Conservation (phyloP, 37 sponge, comb jelly and placozoan species). For the Geodia barretti region DNA sequence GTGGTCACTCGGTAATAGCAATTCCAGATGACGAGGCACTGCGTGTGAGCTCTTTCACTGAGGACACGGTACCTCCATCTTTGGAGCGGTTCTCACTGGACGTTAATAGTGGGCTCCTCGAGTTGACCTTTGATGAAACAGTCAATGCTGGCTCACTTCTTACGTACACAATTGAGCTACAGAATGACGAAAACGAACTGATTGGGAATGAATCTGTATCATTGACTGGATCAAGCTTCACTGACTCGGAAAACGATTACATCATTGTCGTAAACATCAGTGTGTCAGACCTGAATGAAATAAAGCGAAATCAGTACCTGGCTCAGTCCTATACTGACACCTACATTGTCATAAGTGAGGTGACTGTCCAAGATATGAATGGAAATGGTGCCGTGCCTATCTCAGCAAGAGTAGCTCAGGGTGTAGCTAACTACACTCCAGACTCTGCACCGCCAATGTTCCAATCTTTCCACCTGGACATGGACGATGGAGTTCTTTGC, state of each 20-base stretch:
- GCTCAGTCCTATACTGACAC: slow-evolving; percentile 67
- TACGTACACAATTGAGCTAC: slow-evolving; percentile 44
- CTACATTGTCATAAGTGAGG: slow-evolving; percentile 35
- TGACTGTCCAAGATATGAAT: slow-evolving; percentile 73
- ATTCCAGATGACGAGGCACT: slow-evolving; percentile 18
- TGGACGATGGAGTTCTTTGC: slow-evolving; percentile 63
- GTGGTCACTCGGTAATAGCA: slow-evolving; percentile 44
- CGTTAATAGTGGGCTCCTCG: slow-evolving; percentile 59
- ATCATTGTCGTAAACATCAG: slow-evolving; percentile 55
- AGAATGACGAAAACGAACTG: background rate
- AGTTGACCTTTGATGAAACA: slow-evolving; percentile 80
- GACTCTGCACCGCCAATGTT: slow-evolving; percentile 66
- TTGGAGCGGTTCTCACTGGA: slow-evolving; percentile 63
- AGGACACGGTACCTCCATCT: slow-evolving; percentile 48
- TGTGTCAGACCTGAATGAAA: slow-evolving; percentile 71
- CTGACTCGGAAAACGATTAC: slow-evolving; percentile 58
- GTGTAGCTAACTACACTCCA: slow-evolving; percentile 27
- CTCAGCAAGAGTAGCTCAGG: background rate
- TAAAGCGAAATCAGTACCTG: slow-evolving; percentile 66
- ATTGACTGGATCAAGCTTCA: slow-evolving; percentile 45
- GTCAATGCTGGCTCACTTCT: slow-evolving; percentile 57
- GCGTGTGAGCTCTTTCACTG: slow-evolving; percentile 25
- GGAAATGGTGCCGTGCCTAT: slow-evolving; percentile 50
- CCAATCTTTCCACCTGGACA: slow-evolving; percentile 68
- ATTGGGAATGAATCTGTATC: slow-evolving; percentile 21